These are phyloP conservation scores for Drosophila lini DNA, from an alignment of 1,140 invertebrate genomes.

Conservation along the genomic window DNA sequence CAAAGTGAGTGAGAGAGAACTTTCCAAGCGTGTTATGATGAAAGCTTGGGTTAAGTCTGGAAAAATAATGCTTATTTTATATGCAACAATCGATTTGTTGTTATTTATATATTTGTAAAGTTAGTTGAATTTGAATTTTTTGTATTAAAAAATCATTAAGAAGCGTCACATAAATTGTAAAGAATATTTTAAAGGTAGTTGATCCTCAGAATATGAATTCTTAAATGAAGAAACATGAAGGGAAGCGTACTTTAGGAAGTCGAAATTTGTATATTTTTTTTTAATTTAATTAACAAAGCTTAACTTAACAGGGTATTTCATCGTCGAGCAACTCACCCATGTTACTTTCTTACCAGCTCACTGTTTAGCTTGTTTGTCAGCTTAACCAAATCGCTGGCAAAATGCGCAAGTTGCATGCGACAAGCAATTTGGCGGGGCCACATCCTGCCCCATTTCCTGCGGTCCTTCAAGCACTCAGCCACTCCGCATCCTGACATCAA, in stretches of 20 bases:
- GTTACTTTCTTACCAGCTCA: neutral
- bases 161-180: neutral
- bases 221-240: neutral
- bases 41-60: conserved; percentile 32
- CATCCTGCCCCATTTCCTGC: conserved; percentile 54
- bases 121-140: neutral
- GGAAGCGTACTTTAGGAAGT: no score
- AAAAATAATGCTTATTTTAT: neutral
- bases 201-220: neutral
- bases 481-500: conserved; percentile 45
- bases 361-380: conserved; percentile 7
- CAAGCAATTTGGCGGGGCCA: conserved; percentile 51
- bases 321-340: neutral
- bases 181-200: neutral
- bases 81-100: neutral
- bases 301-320: neutral
- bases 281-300: no score
- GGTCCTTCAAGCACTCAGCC: conserved; percentile 21
- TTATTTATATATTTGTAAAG: neutral
- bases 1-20: conserved; percentile 54
- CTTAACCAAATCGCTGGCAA: conserved; percentile 31
- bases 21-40: conserved; percentile 68
- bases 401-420: conserved; percentile 72
- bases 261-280: neutral
- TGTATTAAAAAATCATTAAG: neutral